Evolutionary conservation across 2,888 invertebrate species (phyloP).

Genomic region (Drymonia ruficornis): DNA sequence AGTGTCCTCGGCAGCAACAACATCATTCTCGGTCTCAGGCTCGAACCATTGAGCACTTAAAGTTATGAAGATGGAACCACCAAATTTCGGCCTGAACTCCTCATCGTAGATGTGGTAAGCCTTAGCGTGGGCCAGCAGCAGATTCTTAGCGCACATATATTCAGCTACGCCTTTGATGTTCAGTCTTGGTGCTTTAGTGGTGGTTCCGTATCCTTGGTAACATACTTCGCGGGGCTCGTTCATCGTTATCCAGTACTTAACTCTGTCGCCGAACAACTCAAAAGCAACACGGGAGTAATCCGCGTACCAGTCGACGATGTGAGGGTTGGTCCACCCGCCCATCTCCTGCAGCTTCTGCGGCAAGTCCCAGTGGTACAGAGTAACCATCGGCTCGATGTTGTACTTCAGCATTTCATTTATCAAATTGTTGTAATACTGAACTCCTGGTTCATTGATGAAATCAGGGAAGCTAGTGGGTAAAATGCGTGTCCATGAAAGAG

Average conservation of each 20-base stretch:
- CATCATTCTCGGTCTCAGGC: constrained; percentile 57
- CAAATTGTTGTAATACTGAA: constrained; percentile 9
- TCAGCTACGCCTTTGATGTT: constrained; percentile 4
- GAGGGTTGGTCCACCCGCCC: constrained; percentile 13
- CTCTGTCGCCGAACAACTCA: constrained; percentile 12
- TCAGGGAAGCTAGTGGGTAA: constrained; percentile 14
- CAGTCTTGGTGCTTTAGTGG: not conserved
- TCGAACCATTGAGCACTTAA: constrained; percentile 49
- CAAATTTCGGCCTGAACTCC: constrained; percentile 37
- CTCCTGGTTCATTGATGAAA: constrained; percentile 11
- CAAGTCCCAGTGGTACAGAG: constrained; percentile 19
- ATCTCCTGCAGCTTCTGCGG: constrained; percentile 11
- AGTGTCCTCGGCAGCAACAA: constrained; percentile 53
- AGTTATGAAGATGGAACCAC: constrained; percentile 49
- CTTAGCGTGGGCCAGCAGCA: constrained; percentile 14
- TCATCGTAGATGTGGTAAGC: constrained; percentile 15
- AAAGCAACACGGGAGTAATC: constrained; percentile 14
- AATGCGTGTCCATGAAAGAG: constrained; percentile 13
- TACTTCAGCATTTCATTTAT: constrained; percentile 13
- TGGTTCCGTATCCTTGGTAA: constrained; percentile 7
- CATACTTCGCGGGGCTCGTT: constrained; percentile 16
- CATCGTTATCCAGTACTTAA: constrained; percentile 18
- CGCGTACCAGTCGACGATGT: constrained; percentile 13
- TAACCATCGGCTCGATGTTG: constrained; percentile 12
- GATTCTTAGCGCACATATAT: constrained; percentile 13